phyloP scores from a whole-genome alignment of 37 sponge, comb jelly and placozoan species.

The Ianthella basta region DNA sequence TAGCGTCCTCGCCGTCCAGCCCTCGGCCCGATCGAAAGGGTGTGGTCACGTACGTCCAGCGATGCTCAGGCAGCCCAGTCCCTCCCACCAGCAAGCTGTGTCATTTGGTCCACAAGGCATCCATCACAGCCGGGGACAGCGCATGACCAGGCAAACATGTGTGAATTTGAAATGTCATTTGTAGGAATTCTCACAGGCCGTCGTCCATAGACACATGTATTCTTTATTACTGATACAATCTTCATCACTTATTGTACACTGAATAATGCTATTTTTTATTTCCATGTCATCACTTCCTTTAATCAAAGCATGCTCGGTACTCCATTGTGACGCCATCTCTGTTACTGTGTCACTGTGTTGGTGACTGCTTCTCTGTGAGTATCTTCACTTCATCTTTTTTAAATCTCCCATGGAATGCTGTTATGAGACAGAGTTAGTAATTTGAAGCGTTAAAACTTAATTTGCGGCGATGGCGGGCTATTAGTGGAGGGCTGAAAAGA shows the following conservation, averaged over 20 bases:
- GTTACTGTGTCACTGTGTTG: too few relatives aligned
- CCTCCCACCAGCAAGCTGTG: conserved; percentile 20
- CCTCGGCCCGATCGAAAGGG: conserved; percentile 24
- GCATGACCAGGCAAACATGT: neutral
- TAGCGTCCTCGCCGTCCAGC: conserved; percentile 3
- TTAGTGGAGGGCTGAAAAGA: too few relatives aligned
- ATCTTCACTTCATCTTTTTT: too few relatives aligned
- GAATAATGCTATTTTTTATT: neutral
- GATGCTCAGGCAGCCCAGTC: conserved; percentile 5
- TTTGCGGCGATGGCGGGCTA: too few relatives aligned
- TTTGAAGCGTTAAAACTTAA: too few relatives aligned
- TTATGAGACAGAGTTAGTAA: too few relatives aligned
- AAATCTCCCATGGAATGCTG: too few relatives aligned
- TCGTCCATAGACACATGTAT: neutral
- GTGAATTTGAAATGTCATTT: neutral
- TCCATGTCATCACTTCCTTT: too few relatives aligned
- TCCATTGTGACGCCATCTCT: too few relatives aligned
- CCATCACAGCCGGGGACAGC: conserved; percentile 19
- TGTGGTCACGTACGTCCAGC: neutral
- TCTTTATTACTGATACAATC: neutral
- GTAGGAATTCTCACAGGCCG: neutral
- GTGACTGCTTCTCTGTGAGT: too few relatives aligned
- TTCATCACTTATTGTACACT: neutral
- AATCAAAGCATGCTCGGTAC: too few relatives aligned
- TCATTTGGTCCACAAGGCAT: conserved; percentile 19